Conservation (phyloP, 2,888 invertebrate genomes). For the Andricus curvator region DNA sequence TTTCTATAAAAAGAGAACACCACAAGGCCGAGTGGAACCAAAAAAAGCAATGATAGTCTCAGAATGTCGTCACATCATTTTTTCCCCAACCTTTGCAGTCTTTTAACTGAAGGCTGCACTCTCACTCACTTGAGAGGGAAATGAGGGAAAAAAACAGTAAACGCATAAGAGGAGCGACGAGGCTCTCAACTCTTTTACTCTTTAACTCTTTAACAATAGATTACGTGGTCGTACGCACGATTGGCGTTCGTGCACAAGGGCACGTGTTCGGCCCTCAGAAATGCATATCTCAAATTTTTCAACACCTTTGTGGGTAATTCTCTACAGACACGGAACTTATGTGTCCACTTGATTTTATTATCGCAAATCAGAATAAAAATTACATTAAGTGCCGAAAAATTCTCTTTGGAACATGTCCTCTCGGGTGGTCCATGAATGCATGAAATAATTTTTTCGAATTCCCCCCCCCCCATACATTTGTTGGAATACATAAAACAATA, state of each 20-base stretch:
- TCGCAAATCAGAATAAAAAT: too few species aligned
- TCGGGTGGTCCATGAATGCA: too few species aligned
- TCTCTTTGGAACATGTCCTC: too few species aligned
- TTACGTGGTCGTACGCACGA: conserved; percentile 34
- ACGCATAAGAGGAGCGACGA: background rate
- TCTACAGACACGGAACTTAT: too few species aligned
- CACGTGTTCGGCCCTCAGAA: conserved; percentile 44
- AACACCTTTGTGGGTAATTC: conserved; percentile 48
- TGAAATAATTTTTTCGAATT: too few species aligned
- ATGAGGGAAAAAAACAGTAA: background rate
- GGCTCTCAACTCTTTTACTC: background rate
- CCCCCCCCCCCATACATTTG: too few species aligned
- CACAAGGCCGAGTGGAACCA: background rate
- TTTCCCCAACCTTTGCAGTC: background rate
- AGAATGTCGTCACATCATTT: background rate
- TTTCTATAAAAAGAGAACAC: background rate
- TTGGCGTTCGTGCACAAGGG: conserved; percentile 55
- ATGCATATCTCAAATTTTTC: conserved; percentile 52
- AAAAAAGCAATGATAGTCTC: conserved; percentile 5
- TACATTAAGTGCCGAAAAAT: too few species aligned
- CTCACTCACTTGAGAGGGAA: background rate
- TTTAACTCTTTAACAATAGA: conserved; percentile 23
- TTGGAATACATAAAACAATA: too few species aligned
- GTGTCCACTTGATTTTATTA: too few species aligned
- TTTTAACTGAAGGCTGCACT: conserved; percentile 2